These are phyloP conservation scores for Pyralis farinalis DNA, from an alignment of 2,888 invertebrate genomes.

Conservation along the genomic window DNA sequence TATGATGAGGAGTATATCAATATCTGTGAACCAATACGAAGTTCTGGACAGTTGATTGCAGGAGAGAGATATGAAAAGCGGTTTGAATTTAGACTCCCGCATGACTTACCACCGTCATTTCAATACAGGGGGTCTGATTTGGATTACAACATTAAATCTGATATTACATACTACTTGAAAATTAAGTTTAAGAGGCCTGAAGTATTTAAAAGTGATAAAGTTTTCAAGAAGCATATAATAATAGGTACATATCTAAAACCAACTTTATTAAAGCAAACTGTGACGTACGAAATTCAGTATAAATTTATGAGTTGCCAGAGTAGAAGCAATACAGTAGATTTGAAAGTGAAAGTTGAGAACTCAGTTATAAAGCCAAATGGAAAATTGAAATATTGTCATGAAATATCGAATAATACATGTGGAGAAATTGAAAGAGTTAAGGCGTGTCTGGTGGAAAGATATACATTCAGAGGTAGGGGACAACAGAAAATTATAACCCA, in stretches of 20 bases:
- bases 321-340: slow-evolving; percentile 14
- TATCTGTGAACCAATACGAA: slow-evolving; percentile 11
- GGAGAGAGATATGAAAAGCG: slow-evolving; percentile 19
- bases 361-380: not conserved
- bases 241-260: slow-evolving; percentile 21
- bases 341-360: slow-evolving; percentile 9
- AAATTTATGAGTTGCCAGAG: slow-evolving; percentile 20
- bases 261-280: slow-evolving; percentile 16
- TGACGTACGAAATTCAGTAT: slow-evolving; percentile 22
- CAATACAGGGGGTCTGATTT: slow-evolving; percentile 5
- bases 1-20: slow-evolving; percentile 19
- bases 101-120: slow-evolving; percentile 23
- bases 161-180: slow-evolving; percentile 24
- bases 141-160: slow-evolving; percentile 15
- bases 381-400: not conserved
- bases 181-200: slow-evolving; percentile 27
- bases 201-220: slow-evolving; percentile 21
- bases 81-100: slow-evolving; percentile 25
- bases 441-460: not conserved
- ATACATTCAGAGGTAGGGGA: not conserved
- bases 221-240: slow-evolving; percentile 25
- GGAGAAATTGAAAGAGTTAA: not conserved
- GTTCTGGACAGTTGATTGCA: slow-evolving; percentile 4
- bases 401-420: not conserved
- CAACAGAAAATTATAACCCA: not conserved